A percentile compares a stretch with the other conserved stretches of the same genome.
Evolutionary conservation across 2,797 vertebrate genomes (phyloP).

Genomic region (Pseudochaenichthys georgianus): DNA sequence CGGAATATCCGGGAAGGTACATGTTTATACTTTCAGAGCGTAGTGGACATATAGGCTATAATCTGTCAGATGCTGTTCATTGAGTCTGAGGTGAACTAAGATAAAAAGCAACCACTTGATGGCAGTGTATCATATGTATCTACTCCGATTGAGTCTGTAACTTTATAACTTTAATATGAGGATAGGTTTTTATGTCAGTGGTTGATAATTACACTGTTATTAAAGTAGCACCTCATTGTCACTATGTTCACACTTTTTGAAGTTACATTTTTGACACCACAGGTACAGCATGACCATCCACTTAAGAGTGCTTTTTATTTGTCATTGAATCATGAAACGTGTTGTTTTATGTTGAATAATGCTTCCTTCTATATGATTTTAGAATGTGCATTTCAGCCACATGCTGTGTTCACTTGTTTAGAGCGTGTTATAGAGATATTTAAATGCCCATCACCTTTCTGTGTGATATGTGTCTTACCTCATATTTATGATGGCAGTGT

Average conservation of each 20-base stretch:
- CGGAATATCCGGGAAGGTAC: no score
- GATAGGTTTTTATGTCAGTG: slow-evolving; percentile 29
- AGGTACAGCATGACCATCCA: not conserved
- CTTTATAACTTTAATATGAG: slow-evolving; percentile 19
- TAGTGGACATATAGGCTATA: slow-evolving; percentile 15
- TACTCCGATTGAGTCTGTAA: slow-evolving; percentile 34
- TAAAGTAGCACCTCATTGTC: slow-evolving; percentile 49
- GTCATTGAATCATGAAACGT: not conserved
- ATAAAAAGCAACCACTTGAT: slow-evolving; percentile 57
- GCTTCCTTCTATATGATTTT: not conserved
- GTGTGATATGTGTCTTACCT: slow-evolving; percentile 58
- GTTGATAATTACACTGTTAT: slow-evolving; percentile 38
- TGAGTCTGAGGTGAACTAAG: not conserved
- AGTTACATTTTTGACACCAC: slow-evolving; percentile 15
- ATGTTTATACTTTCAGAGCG: slow-evolving; percentile 38
- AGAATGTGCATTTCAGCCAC: not conserved
- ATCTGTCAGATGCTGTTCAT: slow-evolving; percentile 19
- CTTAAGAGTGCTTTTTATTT: not conserved
- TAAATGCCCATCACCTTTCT: slow-evolving; percentile 48
- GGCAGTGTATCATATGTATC: slow-evolving; percentile 51
- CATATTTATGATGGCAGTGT: slow-evolving; percentile 61
- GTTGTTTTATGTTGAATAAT: not conserved
- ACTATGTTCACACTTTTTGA: slow-evolving; percentile 42
- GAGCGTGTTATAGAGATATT: slow-evolving; percentile 35
- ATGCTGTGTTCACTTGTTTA: slow-evolving; percentile 3